Conservation (phyloP, 2,888 invertebrate species). For the Halictus ligatus region DNA sequence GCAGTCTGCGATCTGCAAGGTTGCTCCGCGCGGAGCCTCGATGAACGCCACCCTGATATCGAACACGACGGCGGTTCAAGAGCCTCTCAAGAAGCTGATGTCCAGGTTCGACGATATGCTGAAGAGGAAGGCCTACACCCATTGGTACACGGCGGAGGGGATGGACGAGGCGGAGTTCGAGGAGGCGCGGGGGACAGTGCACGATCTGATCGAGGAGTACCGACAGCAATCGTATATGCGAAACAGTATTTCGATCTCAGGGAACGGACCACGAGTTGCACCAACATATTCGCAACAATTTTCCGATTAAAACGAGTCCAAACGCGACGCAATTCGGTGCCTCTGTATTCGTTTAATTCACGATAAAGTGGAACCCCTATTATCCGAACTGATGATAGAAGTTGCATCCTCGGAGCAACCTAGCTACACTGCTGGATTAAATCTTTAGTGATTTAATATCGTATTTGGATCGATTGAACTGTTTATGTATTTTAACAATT, state of each 20-base stretch:
- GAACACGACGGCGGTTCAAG: slow-evolving; percentile 93
- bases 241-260: neutral
- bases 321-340: too few species aligned
- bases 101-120: slow-evolving; percentile 96
- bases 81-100: slow-evolving; percentile 93
- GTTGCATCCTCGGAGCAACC: too few species aligned
- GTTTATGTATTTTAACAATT: too few species aligned
- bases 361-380: too few species aligned
- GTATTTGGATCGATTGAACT: too few species aligned
- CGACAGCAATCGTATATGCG: slow-evolving; percentile 93
- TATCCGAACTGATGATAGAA: too few species aligned
- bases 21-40: slow-evolving; percentile 90
- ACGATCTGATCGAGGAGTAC: slow-evolving; percentile 94
- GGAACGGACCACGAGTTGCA: neutral
- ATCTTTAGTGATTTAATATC: too few species aligned
- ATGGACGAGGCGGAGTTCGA: slow-evolving; percentile 99
- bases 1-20: slow-evolving; percentile 91
- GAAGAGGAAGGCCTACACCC: slow-evolving; percentile 96
- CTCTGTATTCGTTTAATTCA: too few species aligned
- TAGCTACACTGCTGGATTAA: too few species aligned
- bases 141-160: slow-evolving; percentile 98
- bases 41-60: slow-evolving; percentile 96
- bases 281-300: too few species aligned
- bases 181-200: slow-evolving; percentile 97
- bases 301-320: too few species aligned